Percentiles rank a stretch among this genome's conserved stretches.
phyloP scores from a whole-genome alignment of 2,888 invertebrate genomes.

The Shargacucullia verbasci region DNA sequence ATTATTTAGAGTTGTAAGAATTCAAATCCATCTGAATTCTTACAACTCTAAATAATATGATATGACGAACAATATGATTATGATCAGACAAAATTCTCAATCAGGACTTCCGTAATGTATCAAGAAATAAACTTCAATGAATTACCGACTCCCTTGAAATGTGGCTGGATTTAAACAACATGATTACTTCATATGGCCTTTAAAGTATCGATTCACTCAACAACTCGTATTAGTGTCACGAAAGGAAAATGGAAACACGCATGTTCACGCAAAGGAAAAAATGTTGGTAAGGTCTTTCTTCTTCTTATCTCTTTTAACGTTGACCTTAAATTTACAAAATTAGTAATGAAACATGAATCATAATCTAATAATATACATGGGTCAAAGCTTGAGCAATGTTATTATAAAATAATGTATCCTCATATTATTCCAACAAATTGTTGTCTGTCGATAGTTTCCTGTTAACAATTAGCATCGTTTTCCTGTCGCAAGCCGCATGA shows the following conservation, averaged over 20 bases:
- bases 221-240: conserved; percentile 36
- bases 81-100: background rate
- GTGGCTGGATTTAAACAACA: conserved; percentile 39
- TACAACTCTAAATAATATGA: too few species aligned
- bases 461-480: conserved; percentile 23
- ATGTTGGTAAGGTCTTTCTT: conserved; percentile 12
- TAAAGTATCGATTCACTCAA: conserved; percentile 40
- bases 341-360: conserved; percentile 13
- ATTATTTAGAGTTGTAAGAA: conserved; percentile 19
- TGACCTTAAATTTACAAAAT: conserved; percentile 11
- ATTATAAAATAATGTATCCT: conserved; percentile 19
- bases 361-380: conserved; percentile 14
- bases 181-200: conserved; percentile 45
- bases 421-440: conserved; percentile 18
- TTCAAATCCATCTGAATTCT: conserved; percentile 32
- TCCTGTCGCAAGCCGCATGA: conserved; percentile 21
- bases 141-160: conserved; percentile 31
- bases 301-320: conserved; percentile 15
- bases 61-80: background rate
- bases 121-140: background rate
- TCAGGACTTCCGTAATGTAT: too few species aligned
- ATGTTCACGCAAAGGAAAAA: conserved; percentile 1
- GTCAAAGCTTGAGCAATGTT: conserved; percentile 15
- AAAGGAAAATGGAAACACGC: conserved; percentile 33
- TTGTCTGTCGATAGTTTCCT: conserved; percentile 18